Base-by-base conservation (phyloP, 1,140 invertebrate species). In the Drosophila aff. region DNA sequence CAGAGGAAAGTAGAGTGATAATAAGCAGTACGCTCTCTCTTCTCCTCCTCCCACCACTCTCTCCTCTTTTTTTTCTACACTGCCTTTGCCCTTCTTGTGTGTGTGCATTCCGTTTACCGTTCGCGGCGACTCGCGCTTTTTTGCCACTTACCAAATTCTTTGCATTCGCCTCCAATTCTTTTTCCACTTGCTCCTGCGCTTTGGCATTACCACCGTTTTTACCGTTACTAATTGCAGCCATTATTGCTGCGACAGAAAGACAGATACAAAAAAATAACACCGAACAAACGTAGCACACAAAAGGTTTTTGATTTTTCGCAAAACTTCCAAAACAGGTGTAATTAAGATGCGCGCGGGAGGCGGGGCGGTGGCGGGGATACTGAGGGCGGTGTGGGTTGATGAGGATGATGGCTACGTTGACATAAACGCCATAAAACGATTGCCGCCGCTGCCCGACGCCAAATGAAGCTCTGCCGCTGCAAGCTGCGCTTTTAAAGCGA, bases 401-500 rank as follows among this genome's bases (percentile, higher is more conserved):
- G 53, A 26, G 15, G 53, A 57, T 57, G 38, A 28, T 36, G 38
- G 62, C 52, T 76, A 84, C 81, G 81, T 82, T 76, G 68, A 63
- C 53, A 40, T 57, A 57, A 57, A 57, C 59, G 58, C 43, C 60
- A 61, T 58, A 77, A 60, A 84, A 67, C 69, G 57, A 74, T 58
- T 40, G 44, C 46, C 63, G 52, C 76, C 62, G 50, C 62, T 65
- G 44, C 50, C 62, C 55, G 26, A 71, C 66, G 49, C 62, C 65
- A 87, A 84, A 77, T 85, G 69, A 81, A 64, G 63, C 57, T 47
- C 47, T 41, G 52, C 58, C 65, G 63, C 41, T 76, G 71, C 64
- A 82, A 82, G 61, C 76, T 82, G 82, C 79, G 79, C 79, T 85
- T 86, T 76, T 79, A 77, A 85, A 41, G 58, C 47, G 43, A 63